Base-by-base conservation (phyloP, 1,140 invertebrate genomes). In the Drosophila kanapiae region DNA sequence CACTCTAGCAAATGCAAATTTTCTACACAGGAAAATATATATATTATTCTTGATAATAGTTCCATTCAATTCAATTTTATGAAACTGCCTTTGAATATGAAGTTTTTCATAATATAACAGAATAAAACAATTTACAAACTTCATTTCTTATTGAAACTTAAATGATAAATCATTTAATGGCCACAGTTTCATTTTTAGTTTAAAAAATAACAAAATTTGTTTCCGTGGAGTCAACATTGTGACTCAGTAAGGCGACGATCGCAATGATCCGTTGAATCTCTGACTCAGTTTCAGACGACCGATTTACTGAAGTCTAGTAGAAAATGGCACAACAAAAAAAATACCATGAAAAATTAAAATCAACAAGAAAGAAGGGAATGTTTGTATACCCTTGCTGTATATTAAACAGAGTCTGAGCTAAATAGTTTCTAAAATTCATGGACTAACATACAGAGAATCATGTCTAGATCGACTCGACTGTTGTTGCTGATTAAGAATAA, bases 221-320 rank as follows among this genome's bases (percentile, higher is more conserved):
- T 14, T 14, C 11, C 14, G 13, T 37, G 33, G 8, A 10, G 13
- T 23, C 7, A 5, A 23, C 4, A 35, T 60, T 47, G 49, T 71
- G 74, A 76, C 23, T 76, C 71, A 62, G 68, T 61, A 37, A 23
- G 14, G 11, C 29, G 29, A 10, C 27, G 37, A 51, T 35, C 27
- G 23, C 31, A 49, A n/a, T 31, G 29, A 56, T 56, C 42, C 37
- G 10, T 18, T 40, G 43, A 33, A 63, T 65, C 60, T 33, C 51
- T 75, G 74, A 76, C 71, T 76, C 74, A 76, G 51, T 56, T 71
- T 27, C 42, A 23, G 18, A 54, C 33, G 33, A 31, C 23, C 23
- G n/a, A 53, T 53, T 33, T 13, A 10, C 29, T 33, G 4, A 18
- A 35, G 33, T 54, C 47, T 29, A 38, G 8, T 35, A 23, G 8